Conservation (phyloP, 2,888 invertebrate species). For the Drosophila multiciliata region DNA sequence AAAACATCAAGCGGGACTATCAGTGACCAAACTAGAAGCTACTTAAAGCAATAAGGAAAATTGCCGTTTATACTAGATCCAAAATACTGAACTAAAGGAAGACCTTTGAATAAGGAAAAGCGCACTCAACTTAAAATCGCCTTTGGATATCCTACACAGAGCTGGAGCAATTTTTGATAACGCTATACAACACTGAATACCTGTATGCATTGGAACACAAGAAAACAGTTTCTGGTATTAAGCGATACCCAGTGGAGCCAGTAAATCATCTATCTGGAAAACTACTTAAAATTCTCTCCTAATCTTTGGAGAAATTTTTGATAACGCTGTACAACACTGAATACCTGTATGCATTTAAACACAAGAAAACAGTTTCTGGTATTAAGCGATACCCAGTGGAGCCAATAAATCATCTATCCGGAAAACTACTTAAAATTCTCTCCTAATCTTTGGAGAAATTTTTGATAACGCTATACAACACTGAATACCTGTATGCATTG, state of each 20-base stretch:
- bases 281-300: slow-evolving; percentile 58
- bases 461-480: neutral
- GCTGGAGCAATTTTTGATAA: slow-evolving; percentile 41
- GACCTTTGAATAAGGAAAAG: neutral
- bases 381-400: slow-evolving; percentile 36
- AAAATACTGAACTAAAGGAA: neutral
- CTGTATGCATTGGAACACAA: slow-evolving; percentile 13
- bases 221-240: neutral
- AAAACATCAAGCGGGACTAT: slow-evolving; percentile 3
- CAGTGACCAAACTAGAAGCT: neutral
- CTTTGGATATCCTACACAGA: slow-evolving; percentile 10
- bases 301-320: slow-evolving; percentile 45
- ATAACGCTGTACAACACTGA: neutral
- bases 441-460: slow-evolving; percentile 53
- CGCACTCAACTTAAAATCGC: neutral
- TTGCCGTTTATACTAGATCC: neutral
- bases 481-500: slow-evolving; percentile 10
- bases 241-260: slow-evolving; percentile 45
- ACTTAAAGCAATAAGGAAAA: neutral
- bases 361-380: neutral
- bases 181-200: neutral
- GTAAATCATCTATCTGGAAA: slow-evolving; percentile 63
- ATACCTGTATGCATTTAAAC: slow-evolving; percentile 11
- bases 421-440: slow-evolving; percentile 61
- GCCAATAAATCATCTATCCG: slow-evolving; percentile 60